A percentile compares a stretch with the other conserved stretches of the same genome.
These are phyloP conservation scores for Campaea margaritaria DNA, from an alignment of 2,888 invertebrate species.

Conservation along the genomic window DNA sequence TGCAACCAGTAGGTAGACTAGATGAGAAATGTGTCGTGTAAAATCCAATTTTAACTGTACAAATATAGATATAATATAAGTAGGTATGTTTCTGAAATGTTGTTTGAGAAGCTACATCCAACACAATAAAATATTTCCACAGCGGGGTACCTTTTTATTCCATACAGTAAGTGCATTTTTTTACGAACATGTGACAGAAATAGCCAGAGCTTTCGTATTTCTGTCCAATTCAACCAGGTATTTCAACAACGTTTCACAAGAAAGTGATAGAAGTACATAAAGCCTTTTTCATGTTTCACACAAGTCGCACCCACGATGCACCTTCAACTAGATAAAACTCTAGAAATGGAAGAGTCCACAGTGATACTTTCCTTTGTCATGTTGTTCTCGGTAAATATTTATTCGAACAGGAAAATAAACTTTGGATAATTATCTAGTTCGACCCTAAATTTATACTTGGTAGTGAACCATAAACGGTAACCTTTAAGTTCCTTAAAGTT, in stretches of 20 bases:
- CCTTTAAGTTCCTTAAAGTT: no score
- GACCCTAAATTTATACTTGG: no score
- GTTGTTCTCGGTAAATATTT: slow-evolving; percentile 45
- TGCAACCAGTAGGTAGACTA: no score
- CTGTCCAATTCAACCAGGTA: background rate
- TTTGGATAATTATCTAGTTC: background rate
- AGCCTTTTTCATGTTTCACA: slow-evolving; percentile 12
- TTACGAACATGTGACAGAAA: slow-evolving; percentile 1
- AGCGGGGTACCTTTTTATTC: background rate
- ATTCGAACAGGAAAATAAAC: slow-evolving; percentile 44
- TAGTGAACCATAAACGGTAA: no score
- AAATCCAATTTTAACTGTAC: no score
- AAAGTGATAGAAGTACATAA: slow-evolving; percentile 10
- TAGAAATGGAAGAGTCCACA: slow-evolving; percentile 48
- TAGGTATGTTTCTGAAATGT: no score
- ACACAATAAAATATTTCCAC: no score
- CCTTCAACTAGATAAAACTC: slow-evolving; percentile 48
- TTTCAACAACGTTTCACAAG: slow-evolving; percentile 10
- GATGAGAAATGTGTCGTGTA: no score
- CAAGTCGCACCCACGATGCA: slow-evolving; percentile 42
- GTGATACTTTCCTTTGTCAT: slow-evolving; percentile 45
- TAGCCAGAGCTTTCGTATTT: slow-evolving; percentile 5
- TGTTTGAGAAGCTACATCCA: no score
- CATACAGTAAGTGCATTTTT: background rate
- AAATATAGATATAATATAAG: no score